Percentiles rank a stretch among this genome's conserved stretches.
phyloP scores from a whole-genome alignment of 1,140 invertebrate species.

The Gryllus bimaculatus region DNA sequence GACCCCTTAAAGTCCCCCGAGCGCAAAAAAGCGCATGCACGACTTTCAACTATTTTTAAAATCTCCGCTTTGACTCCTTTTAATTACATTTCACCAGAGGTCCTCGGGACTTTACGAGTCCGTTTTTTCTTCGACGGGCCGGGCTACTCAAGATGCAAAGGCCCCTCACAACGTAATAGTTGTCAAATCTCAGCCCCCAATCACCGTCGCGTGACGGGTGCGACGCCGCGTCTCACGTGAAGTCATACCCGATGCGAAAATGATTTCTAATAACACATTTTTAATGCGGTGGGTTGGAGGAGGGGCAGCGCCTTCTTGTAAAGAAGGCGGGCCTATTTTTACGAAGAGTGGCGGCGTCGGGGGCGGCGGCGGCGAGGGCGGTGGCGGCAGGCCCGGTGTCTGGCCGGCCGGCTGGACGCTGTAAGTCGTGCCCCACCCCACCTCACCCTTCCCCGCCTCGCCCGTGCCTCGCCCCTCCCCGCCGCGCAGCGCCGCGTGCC shows the following conservation, averaged over 20 bases:
- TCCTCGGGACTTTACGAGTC: background rate
- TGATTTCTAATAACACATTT: background rate
- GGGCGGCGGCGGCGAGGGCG: too few relatives aligned
- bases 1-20: too few relatives aligned
- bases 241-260: background rate
- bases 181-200: background rate
- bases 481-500: background rate
- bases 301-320: background rate
- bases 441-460: too few relatives aligned
- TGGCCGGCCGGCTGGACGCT: too few relatives aligned
- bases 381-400: too few relatives aligned
- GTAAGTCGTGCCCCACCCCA: too few relatives aligned
- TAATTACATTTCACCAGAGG: background rate
- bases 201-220: background rate
- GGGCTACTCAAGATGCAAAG: background rate
- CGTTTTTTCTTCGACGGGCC: background rate
- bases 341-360: too few relatives aligned
- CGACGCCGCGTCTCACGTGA: background rate
- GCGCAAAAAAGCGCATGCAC: too few relatives aligned
- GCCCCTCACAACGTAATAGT: too few relatives aligned
- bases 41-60: too few relatives aligned
- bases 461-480: too few relatives aligned
- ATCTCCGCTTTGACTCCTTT: background rate
- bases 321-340: too few relatives aligned
- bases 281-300: background rate